Evolutionary conservation across 2,888 invertebrate species (phyloP).

Genomic region (Pantelozetes paolii): DNA sequence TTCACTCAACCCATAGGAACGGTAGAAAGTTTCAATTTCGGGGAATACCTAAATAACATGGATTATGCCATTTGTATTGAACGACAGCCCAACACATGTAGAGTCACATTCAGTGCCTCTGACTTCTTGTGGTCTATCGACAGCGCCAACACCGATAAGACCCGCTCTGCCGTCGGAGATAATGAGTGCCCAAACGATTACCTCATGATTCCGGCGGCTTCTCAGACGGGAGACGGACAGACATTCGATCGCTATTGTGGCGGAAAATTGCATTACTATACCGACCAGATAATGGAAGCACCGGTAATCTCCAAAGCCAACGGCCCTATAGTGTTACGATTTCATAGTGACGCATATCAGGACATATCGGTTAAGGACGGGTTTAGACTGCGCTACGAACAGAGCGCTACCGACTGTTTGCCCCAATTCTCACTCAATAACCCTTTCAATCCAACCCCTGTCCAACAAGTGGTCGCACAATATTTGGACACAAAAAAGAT

Average conservation of each 20-base stretch:
- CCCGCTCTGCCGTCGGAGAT: constrained; percentile 41
- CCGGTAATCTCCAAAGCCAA: constrained; percentile 41
- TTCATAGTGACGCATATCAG: constrained; percentile 39
- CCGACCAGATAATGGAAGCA: neutral
- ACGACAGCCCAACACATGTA: constrained; percentile 42
- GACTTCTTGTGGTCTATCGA: constrained; percentile 35
- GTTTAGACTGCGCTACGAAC: constrained; percentile 43
- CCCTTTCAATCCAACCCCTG: neutral
- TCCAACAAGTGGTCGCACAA: neutral
- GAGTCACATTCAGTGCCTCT: constrained; percentile 36
- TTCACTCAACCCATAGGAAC: constrained; percentile 40
- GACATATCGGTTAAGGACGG: constrained; percentile 40
- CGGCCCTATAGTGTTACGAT: constrained; percentile 44
- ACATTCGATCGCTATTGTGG: constrained; percentile 45
- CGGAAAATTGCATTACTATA: constrained; percentile 29
- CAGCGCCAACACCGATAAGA: neutral
- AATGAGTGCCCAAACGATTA: constrained; percentile 41
- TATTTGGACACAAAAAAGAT: neutral
- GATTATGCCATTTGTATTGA: constrained; percentile 45
- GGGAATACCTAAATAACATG: constrained; percentile 43
- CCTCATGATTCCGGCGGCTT: constrained; percentile 42
- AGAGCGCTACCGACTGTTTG: constrained; percentile 40
- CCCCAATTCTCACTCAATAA: neutral
- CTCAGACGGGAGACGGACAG: constrained; percentile 36
- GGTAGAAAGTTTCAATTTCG: constrained; percentile 44